A percentile compares a stretch with the other conserved stretches of the same genome.
These are phyloP conservation scores for Ophioninae sp. DNA, from an alignment of 2,888 invertebrate species.

Conservation along the genomic window DNA sequence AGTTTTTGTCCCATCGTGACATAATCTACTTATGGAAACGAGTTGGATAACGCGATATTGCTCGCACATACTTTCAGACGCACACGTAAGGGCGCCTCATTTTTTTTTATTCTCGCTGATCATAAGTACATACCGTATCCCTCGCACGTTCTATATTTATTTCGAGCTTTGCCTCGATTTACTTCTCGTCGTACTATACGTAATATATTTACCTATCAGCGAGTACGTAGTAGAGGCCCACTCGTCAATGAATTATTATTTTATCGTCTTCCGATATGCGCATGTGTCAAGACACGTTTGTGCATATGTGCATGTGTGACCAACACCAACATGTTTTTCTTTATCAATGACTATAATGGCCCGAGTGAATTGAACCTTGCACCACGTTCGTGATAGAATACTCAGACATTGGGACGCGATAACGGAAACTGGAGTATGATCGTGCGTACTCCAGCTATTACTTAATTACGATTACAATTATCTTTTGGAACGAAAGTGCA, in stretches of 20 bases:
- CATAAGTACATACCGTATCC: slow-evolving; percentile 4
- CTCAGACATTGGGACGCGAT: not conserved
- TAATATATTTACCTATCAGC: slow-evolving; percentile 19
- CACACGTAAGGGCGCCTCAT: not conserved
- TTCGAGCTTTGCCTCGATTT: slow-evolving; percentile 21
- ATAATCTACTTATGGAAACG: not conserved
- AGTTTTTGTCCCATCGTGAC: not conserved
- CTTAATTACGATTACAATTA: not conserved
- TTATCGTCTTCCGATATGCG: not conserved
- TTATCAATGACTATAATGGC: not conserved
- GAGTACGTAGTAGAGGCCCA: slow-evolving; percentile 7
- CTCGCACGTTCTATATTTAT: slow-evolving; percentile 10
- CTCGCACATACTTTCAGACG: not conserved
- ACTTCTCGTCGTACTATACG: not conserved
- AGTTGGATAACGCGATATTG: slow-evolving; percentile 6
- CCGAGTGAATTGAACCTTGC: slow-evolving; percentile 1
- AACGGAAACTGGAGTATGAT: not conserved
- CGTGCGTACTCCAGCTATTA: not conserved
- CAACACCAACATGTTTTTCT: not conserved
- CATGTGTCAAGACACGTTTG: not conserved
- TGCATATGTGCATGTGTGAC: not conserved
- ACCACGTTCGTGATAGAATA: not conserved
- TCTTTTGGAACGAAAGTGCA: not conserved
- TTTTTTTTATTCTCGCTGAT: slow-evolving; percentile 10
- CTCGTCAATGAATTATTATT: slow-evolving; percentile 33